Evolutionary conservation across 2,888 invertebrate species (phyloP), one percentile per base, ranked within the genome.

Genomic region (Plutella xylostella): DNA sequence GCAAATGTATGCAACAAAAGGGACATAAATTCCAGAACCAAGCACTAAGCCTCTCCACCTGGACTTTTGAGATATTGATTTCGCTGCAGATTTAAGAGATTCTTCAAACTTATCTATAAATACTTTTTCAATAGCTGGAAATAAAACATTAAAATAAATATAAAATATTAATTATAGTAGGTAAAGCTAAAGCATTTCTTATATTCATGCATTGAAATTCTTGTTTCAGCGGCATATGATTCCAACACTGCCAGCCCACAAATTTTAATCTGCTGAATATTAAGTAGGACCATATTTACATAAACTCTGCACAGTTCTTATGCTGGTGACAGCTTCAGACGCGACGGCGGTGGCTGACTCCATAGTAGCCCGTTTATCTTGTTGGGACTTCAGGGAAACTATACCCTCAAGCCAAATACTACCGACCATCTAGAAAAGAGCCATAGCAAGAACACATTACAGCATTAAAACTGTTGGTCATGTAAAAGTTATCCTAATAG

Each of bases 1-100:
- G 3, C 86, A 58, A 1, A 87, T 86, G 56, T 90, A 90, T 1
- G 87, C 87, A 39, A 88, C 66, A 55, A 87, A 85, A 0, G 88
- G 88, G 1, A 85, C 73, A 2, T 86, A 74, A 53, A 88, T 86
- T 0, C 88, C 87, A 45, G 88, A 63, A 0, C 86, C 86, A 55
- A 86, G 89, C 0, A 88, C 87, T n/a, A 85, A 44, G 2, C 89
- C 89, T 28, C 88, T 72, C 51, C 86, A 71, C 35, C 86, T 75
- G 33, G 85, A 72, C 52, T 87, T 89, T 46, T 79, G 79, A 3
- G 78, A 69, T 1, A 88, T 86, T 15, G 87, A 86, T 35, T 63
- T 60, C 28, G 85, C 85, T 0, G 89, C 86, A 1, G 68, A 64
- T 0, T 55, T 59, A 42, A 90, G 57, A 3, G 86, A 80, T 0